Evolutionary conservation across 1,140 invertebrate genomes (phyloP).

Genomic region (Pseudomyrmex flavicornis): DNA sequence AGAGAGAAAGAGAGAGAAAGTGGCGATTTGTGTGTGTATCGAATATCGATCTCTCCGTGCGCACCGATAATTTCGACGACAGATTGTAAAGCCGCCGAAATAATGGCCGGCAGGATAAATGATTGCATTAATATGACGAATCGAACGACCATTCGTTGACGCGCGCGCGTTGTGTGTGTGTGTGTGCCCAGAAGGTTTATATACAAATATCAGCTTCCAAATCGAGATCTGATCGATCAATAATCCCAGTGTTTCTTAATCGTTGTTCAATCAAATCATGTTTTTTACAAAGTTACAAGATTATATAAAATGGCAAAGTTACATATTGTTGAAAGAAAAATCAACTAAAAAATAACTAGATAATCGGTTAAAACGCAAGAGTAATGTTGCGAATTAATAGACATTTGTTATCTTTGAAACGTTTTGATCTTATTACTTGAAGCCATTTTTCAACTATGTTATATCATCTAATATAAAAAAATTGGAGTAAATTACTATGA

Average conservation of each 20-base stretch:
- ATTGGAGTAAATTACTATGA: no score
- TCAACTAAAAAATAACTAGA: no score
- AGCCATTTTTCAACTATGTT: no score
- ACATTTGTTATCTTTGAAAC: no score
- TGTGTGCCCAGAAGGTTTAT: neutral
- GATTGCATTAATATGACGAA: slow-evolving; percentile 38
- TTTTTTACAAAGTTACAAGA: neutral
- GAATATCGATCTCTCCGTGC: slow-evolving; percentile 12
- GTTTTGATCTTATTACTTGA: no score
- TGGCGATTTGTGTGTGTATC: neutral
- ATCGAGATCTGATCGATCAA: slow-evolving; percentile 8
- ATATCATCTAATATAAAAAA: no score
- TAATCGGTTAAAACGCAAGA: no score
- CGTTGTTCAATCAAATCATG: neutral
- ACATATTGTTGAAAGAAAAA: neutral
- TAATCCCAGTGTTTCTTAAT: slow-evolving; percentile 29
- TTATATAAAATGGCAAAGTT: neutral
- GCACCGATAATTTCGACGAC: slow-evolving; percentile 29
- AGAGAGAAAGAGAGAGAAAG: no score
- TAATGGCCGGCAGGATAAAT: slow-evolving; percentile 29
- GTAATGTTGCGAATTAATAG: no score
- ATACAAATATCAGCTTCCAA: slow-evolving; percentile 25
- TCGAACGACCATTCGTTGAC: slow-evolving; percentile 38
- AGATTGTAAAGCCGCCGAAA: slow-evolving; percentile 37
- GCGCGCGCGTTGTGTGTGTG: no score